These are phyloP conservation scores for Gulo gulo DNA, from an alignment of 2,113 vertebrate species.

Conservation along the genomic window DNA sequence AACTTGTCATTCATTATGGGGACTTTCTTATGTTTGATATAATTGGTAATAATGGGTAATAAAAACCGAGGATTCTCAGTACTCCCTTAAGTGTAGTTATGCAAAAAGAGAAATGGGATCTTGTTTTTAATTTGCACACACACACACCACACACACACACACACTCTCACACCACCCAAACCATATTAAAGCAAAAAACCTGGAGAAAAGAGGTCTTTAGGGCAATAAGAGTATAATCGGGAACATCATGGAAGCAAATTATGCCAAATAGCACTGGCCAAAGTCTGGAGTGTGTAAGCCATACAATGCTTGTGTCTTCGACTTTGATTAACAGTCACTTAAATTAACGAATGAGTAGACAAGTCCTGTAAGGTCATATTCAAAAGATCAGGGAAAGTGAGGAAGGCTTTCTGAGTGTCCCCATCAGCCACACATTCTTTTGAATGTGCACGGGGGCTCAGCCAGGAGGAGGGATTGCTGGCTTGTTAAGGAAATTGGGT, in stretches of 20 bases:
- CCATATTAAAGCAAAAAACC: background rate
- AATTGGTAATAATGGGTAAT: slow-evolving; percentile 37
- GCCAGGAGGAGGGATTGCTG: too few species aligned
- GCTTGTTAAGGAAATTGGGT: background rate
- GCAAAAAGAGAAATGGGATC: slow-evolving; percentile 48
- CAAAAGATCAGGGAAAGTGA: background rate
- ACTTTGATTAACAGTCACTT: background rate
- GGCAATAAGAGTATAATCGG: background rate
- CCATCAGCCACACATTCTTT: accelerated
- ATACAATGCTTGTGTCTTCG: background rate
- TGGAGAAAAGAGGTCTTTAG: background rate
- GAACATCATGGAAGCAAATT: background rate
- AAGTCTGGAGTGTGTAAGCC: background rate
- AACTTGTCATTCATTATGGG: slow-evolving; percentile 6
- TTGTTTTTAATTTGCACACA: background rate
- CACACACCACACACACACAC: background rate
- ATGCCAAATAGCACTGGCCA: background rate
- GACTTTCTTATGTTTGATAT: slow-evolving; percentile 10
- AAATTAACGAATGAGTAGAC: background rate
- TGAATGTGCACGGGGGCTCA: accelerated
- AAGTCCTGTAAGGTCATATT: background rate
- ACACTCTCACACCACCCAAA: background rate
- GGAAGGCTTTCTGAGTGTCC: too few species aligned
- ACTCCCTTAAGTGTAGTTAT: slow-evolving; percentile 58
- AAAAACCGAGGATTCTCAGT: slow-evolving; percentile 52